A percentile compares a stretch with the other conserved stretches of the same genome.
These are phyloP conservation scores for Eriocheir sinensis DNA, from an alignment of 1,140 invertebrate genomes.

Conservation along the genomic window DNA sequence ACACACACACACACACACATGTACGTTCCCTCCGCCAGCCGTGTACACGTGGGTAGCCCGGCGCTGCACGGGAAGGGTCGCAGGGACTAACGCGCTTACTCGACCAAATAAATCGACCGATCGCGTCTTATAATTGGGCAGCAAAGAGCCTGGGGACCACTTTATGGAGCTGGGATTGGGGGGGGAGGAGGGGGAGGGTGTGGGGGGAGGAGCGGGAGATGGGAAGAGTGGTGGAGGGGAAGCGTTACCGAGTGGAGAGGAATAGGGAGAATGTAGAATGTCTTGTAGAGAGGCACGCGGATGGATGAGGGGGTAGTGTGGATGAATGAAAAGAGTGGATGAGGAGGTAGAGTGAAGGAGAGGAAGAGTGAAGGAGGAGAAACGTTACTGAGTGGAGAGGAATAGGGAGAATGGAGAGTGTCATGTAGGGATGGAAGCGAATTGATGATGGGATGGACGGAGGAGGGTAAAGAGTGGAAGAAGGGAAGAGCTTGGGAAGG, in stretches of 20 bases:
- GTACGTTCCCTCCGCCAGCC: no score
- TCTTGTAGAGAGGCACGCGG: no score
- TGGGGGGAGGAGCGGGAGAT: neutral
- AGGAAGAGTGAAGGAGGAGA: neutral
- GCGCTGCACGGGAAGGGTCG: neutral
- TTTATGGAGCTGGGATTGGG: neutral
- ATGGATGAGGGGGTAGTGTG: neutral
- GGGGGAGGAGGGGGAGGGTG: neutral
- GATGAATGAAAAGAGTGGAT: no score
- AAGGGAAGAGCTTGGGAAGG: neutral
- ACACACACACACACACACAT: neutral
- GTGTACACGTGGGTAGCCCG: no score
- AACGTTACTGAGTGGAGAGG: neutral
- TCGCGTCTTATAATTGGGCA: slow-evolving; percentile 23
- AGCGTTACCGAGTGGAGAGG: neutral
- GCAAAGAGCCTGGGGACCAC: slow-evolving; percentile 19
- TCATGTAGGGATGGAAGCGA: no score
- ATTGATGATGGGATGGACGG: no score
- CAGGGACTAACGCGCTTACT: neutral
- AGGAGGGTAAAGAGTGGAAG: neutral
- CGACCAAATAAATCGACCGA: slow-evolving; percentile 5
- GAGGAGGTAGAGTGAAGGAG: neutral
- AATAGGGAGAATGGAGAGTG: neutral
- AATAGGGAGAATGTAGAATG: neutral
- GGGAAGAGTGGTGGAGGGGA: neutral